Evolutionary conservation across 2,888 invertebrate genomes (phyloP).

Genomic region (Arrhopalites spinosus): DNA sequence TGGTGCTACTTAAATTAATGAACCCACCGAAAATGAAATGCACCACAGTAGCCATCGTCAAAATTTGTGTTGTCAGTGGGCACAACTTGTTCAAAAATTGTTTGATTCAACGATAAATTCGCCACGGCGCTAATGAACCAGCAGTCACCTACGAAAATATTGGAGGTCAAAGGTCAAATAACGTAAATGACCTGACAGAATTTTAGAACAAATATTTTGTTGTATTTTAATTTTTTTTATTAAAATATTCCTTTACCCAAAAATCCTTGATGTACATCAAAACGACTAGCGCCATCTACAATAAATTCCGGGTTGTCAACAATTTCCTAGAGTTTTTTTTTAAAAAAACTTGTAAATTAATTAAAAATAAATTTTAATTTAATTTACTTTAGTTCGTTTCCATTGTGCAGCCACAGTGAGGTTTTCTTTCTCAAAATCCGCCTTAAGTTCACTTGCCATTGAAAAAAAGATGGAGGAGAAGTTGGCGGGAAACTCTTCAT

Average conservation of each 20-base stretch:
- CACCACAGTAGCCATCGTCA: not conserved
- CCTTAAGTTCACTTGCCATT: not conserved
- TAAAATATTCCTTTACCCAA: constrained; percentile 64
- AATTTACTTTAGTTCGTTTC: not conserved
- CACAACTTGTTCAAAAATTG: not conserved
- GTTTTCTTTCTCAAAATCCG: not conserved
- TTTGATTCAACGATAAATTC: not conserved
- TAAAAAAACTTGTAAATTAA: not conserved
- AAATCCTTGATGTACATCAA: constrained; percentile 62
- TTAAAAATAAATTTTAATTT: not conserved
- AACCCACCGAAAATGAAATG: not conserved
- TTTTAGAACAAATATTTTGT: too few relatives aligned
- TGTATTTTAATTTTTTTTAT: too few relatives aligned
- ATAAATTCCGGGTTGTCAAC: not conserved
- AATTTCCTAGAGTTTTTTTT: not conserved
- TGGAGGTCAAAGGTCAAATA: too few relatives aligned
- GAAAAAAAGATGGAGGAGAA: not conserved
- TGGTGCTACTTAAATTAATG: too few relatives aligned
- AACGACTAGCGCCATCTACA: not conserved
- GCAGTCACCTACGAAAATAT: not conserved
- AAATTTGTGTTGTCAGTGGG: not conserved
- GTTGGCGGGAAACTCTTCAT: not conserved
- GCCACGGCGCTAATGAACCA: not conserved
- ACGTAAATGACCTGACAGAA: too few relatives aligned
- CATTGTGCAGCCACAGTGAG: too few relatives aligned